Percentiles rank a stretch among this genome's conserved stretches.
These are phyloP conservation scores for Amphibalanus amphitrite DNA, from an alignment of 1,140 invertebrate genomes.

Conservation along the genomic window DNA sequence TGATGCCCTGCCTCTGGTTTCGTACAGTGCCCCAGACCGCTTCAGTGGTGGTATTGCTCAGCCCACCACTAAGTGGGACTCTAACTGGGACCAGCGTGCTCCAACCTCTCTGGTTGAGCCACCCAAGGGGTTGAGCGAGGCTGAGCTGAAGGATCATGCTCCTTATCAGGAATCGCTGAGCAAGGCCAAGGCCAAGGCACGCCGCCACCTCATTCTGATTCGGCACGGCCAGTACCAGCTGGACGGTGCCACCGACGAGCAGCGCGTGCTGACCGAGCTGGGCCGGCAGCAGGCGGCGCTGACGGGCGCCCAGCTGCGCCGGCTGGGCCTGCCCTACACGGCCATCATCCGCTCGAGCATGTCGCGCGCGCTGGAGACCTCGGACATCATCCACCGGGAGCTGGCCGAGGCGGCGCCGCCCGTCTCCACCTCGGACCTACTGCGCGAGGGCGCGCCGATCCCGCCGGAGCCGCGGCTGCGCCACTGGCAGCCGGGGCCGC, in stretches of 20 bases:
- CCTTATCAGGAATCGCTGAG: slow-evolving; percentile 37
- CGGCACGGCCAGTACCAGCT: slow-evolving; percentile 87
- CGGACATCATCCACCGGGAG: slow-evolving; percentile 54
- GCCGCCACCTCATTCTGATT: slow-evolving; percentile 72
- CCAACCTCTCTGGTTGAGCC: not conserved
- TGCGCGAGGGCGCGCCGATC: slow-evolving; percentile 88
- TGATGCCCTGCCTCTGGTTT: not conserved
- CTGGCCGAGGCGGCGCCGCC: slow-evolving; percentile 27
- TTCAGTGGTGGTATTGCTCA: not conserved
- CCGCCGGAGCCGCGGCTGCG: slow-evolving; percentile 68
- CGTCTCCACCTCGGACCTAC: slow-evolving; percentile 46
- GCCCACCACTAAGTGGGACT: not conserved
- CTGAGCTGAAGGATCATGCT: not conserved
- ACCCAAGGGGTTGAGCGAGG: not conserved
- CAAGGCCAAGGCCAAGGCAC: slow-evolving; percentile 43
- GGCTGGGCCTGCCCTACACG: slow-evolving; percentile 58
- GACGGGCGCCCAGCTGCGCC: slow-evolving; percentile 56
- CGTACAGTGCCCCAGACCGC: not conserved
- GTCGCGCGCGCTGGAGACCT: slow-evolving; percentile 80
- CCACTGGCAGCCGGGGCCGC: slow-evolving; percentile 62
- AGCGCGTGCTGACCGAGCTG: slow-evolving; percentile 56
- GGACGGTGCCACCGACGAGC: slow-evolving; percentile 48
- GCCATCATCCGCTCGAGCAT: slow-evolving; percentile 73
- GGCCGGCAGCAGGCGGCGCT: slow-evolving; percentile 62
- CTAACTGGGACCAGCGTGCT: not conserved